Conservation (phyloP, 2,113 vertebrate species). For the Eulemur macaco region DNA sequence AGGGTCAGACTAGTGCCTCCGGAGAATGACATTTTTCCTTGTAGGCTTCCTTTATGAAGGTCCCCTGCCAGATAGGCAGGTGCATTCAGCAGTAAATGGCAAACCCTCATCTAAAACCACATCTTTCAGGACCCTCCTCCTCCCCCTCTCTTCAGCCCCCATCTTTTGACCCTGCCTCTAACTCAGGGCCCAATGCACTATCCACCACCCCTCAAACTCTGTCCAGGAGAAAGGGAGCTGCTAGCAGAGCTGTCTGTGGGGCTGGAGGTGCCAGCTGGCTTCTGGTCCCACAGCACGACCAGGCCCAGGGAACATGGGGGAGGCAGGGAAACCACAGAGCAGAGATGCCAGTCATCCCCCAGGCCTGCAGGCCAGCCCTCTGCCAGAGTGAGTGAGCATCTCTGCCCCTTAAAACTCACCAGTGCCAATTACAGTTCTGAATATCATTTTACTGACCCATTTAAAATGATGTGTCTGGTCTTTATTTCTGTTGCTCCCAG, state of each 20-base stretch:
- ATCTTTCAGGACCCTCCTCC: not conserved
- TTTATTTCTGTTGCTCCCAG: conserved; percentile 26
- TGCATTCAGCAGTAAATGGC: not conserved
- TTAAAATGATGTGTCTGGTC: not conserved
- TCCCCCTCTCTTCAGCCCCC: not conserved
- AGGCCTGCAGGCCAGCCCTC: not conserved
- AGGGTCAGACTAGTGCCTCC: not conserved
- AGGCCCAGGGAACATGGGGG: not conserved
- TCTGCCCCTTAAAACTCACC: conserved; percentile 13
- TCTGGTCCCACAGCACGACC: not conserved
- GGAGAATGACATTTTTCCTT: not conserved
- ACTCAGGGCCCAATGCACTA: not conserved
- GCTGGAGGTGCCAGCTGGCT: not conserved
- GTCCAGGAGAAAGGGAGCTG: not conserved
- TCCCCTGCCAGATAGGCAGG: not conserved
- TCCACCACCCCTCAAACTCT: not conserved
- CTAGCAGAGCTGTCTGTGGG: not conserved
- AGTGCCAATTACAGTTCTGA: not conserved
- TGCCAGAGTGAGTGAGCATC: not conserved
- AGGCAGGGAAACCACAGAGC: not conserved
- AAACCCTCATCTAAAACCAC: not conserved
- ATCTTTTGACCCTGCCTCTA: not conserved
- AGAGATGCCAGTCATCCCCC: not conserved
- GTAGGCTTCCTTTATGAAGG: not conserved
- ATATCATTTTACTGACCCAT: not conserved